Conservation (phyloP, 2,113 vertebrate genomes). For the Corvus hawaiiensis region DNA sequence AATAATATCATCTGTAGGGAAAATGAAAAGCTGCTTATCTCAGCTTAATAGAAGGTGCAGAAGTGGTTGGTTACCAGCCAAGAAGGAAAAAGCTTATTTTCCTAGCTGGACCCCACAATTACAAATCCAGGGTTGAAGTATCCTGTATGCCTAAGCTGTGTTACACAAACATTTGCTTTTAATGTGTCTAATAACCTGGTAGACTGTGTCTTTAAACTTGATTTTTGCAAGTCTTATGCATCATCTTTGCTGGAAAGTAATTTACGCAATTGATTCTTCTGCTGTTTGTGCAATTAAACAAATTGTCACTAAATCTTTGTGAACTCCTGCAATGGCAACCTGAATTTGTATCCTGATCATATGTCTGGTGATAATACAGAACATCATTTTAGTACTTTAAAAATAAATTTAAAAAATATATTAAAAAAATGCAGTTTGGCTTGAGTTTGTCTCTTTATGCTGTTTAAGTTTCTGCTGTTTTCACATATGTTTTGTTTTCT, state of each 20-base stretch:
- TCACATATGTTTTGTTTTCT: slow-evolving; percentile 49
- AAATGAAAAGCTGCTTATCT: not conserved
- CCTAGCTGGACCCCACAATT: not conserved
- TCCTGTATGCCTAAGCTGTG: not conserved
- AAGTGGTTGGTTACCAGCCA: not conserved
- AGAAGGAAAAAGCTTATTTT: not conserved
- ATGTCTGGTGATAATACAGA: not conserved
- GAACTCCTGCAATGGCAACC: not conserved
- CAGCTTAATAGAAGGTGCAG: not conserved
- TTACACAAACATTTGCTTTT: not conserved
- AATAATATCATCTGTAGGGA: not conserved
- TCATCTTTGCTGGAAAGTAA: not conserved
- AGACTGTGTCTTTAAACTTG: not conserved
- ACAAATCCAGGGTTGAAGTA: accelerated
- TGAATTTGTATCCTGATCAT: not conserved
- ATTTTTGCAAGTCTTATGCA: not conserved
- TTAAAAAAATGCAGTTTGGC: not conserved
- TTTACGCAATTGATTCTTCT: not conserved
- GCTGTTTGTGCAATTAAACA: not conserved
- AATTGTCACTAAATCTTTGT: not conserved
- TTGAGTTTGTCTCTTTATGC: not conserved
- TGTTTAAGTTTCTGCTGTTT: not conserved
- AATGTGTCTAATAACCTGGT: not conserved
- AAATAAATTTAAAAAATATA: not conserved
- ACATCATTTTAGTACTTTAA: accelerated